Evolutionary conservation across 2,797 vertebrate species (phyloP).

Genomic region (Furcifer pardalis): DNA sequence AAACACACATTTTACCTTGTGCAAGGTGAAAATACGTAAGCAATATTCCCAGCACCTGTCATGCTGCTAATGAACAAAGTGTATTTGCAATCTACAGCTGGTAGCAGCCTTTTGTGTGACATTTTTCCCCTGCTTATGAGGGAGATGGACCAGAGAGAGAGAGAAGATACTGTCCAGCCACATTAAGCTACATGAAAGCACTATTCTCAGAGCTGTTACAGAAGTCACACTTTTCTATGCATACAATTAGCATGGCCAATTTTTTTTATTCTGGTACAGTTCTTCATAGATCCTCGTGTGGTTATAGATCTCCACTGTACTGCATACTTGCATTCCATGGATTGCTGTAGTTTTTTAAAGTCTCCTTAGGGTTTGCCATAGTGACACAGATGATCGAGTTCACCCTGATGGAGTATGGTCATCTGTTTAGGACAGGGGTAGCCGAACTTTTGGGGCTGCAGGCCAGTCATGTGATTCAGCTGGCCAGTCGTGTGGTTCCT

Average conservation of each 20-base stretch:
- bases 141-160: background rate
- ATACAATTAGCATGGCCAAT: background rate
- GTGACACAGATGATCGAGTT: background rate
- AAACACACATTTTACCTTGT: background rate
- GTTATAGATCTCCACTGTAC: background rate
- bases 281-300: background rate
- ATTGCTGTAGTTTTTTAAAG: background rate
- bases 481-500: too few species aligned
- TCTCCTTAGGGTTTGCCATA: background rate
- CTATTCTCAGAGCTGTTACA: background rate
- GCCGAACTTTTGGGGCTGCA: too few species aligned
- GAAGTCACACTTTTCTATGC: background rate
- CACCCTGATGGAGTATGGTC: background rate
- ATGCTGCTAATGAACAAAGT: background rate
- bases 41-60: background rate
- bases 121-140: background rate
- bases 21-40: background rate
- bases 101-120: background rate
- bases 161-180: background rate
- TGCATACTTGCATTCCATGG: background rate
- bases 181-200: background rate
- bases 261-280: background rate
- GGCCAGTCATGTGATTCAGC: too few species aligned
- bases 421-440: too few species aligned
- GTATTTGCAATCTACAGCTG: background rate